Evolutionary conservation across 2,797 vertebrate genomes (phyloP).

Genomic region (Heliangelus exortis): DNA sequence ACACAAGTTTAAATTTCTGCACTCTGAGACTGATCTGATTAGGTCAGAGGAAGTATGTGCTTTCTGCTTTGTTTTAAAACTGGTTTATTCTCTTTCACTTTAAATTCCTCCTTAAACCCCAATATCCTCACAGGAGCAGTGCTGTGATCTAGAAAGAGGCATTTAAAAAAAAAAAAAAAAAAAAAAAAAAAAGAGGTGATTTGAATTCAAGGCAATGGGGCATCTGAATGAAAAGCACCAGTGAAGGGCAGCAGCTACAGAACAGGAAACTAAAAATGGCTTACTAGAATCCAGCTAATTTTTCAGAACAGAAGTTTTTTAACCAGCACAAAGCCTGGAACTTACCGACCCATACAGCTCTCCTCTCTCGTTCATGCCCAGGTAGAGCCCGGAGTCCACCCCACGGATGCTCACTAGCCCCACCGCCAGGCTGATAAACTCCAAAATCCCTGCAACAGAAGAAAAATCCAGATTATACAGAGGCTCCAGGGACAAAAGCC

Average conservation of each 20-base stretch:
- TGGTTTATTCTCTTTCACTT: neutral
- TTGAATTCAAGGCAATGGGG: neutral
- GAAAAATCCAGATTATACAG: neutral
- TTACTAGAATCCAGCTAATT: neutral
- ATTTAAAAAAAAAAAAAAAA: neutral
- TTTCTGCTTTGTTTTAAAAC: neutral
- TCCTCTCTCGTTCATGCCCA: constrained; percentile 98
- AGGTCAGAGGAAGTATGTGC: neutral
- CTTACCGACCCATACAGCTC: constrained; percentile 99
- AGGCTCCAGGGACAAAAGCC: neutral
- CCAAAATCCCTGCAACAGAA: constrained; percentile 90
- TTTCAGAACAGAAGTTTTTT: neutral
- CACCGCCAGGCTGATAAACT: constrained; percentile 99
- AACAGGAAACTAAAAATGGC: neutral
- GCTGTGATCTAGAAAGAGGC: neutral
- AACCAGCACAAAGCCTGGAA: constrained; percentile 43
- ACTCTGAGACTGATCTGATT: neutral
- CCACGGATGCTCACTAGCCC: constrained; percentile 98
- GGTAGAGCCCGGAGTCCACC: constrained; percentile 96
- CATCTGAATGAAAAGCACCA: neutral
- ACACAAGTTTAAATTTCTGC: neutral
- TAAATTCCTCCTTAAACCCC: neutral
- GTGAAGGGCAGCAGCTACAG: neutral
- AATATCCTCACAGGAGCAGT: neutral
- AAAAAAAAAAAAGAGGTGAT: neutral